phyloP scores from a whole-genome alignment of 2,888 invertebrate species.

The Isoperla grammatica region DNA sequence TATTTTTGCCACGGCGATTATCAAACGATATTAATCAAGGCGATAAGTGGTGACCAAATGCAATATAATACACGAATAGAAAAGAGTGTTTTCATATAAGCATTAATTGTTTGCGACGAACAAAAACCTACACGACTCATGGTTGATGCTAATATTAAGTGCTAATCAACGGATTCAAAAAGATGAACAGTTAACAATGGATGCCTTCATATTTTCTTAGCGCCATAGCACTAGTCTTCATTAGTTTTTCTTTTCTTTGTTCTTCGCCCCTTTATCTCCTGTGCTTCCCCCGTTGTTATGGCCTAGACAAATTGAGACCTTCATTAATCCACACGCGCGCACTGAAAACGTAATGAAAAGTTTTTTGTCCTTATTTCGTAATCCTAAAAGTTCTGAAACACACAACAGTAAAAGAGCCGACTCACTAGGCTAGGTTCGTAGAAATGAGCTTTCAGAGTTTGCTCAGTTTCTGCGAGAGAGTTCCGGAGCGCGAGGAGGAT shows the following conservation, averaged over 20 bases:
- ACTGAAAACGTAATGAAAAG: conserved; percentile 18
- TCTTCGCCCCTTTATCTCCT: conserved; percentile 1
- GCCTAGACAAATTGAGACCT: conserved; percentile 18
- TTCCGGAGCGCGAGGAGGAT: neutral
- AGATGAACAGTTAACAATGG: no score
- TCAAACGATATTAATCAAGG: no score
- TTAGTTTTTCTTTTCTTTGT: conserved; percentile 15
- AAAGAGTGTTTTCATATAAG: no score
- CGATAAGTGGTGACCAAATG: no score
- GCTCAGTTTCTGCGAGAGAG: conserved; percentile 5
- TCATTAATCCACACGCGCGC: conserved; percentile 15
- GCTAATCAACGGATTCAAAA: no score
- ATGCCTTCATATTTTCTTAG: no score
- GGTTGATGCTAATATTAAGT: no score
- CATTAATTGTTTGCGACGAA: no score
- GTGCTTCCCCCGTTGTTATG: neutral
- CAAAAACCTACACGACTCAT: no score
- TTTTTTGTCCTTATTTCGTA: conserved; percentile 17
- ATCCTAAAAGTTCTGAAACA: conserved; percentile 15
- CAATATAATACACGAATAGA: no score
- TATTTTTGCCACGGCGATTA: no score
- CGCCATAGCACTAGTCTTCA: neutral
- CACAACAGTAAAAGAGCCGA: neutral
- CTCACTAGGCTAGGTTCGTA: no score
- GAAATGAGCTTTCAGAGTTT: conserved; percentile 3